These are phyloP conservation scores for Poeciliopsis turrubarensis DNA, from an alignment of 2,113 vertebrate species.

Conservation along the genomic window DNA sequence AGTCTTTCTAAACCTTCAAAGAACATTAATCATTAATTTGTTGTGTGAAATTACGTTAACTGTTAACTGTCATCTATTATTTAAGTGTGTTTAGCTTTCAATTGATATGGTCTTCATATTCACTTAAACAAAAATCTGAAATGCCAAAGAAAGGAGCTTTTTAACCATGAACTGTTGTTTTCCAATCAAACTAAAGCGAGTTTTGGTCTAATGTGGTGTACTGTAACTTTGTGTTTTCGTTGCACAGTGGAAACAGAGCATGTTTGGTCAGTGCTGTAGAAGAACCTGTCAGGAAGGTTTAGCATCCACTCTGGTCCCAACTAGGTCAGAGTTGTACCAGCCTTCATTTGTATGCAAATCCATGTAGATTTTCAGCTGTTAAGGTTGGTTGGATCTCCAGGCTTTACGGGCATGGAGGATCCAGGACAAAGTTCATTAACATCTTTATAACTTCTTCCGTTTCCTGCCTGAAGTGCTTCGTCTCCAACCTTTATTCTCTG, in stretches of 20 bases:
- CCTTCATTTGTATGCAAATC: conserved; percentile 78
- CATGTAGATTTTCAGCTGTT: conserved; percentile 75
- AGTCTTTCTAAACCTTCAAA: no score
- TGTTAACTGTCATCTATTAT: no score
- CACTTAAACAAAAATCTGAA: neutral
- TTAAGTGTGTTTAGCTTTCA: no score
- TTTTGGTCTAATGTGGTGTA: conserved; percentile 6
- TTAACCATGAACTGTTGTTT: neutral
- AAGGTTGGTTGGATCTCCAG: conserved; percentile 71
- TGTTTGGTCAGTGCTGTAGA: conserved; percentile 56
- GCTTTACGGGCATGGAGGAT: conserved; percentile 58
- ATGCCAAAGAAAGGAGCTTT: neutral
- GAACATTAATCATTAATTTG: no score
- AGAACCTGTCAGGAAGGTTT: conserved; percentile 70
- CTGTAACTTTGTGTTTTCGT: conserved; percentile 30
- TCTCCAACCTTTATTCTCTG: conserved; percentile 54
- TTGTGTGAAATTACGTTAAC: no score
- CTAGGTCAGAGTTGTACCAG: conserved; percentile 71
- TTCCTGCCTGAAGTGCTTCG: conserved; percentile 43
- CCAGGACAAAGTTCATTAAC: conserved; percentile 59
- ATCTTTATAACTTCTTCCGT: conserved; percentile 46
- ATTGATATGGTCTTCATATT: no score
- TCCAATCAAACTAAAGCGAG: conserved; percentile 21
- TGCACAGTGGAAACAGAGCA: conserved; percentile 23
- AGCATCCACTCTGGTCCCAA: conserved; percentile 63